Conservation (phyloP, 1,140 invertebrate species). For the Penaeus japonicus region DNA sequence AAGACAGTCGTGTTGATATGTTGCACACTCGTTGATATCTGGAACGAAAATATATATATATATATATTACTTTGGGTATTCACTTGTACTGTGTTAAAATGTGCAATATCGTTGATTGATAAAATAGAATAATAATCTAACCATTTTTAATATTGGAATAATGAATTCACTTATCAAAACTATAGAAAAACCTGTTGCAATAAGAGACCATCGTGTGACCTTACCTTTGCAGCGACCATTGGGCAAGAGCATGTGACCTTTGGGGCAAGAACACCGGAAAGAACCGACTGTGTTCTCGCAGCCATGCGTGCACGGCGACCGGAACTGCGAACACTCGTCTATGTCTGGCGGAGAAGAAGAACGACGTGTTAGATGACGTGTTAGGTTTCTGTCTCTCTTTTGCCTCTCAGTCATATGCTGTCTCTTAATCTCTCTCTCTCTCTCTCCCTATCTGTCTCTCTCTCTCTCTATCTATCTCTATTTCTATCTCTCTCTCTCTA, state of each 20-base stretch:
- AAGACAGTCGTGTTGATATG: conserved; percentile 61
- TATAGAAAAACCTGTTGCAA: neutral
- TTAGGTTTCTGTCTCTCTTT: neutral
- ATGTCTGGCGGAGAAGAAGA: conserved; percentile 73
- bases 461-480: no score
- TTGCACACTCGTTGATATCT: conserved; percentile 63
- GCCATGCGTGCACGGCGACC: conserved; percentile 73
- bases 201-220: neutral
- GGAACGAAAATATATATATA: neutral
- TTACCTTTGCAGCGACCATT: conserved; percentile 56
- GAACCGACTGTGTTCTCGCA: conserved; percentile 91
- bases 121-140: no score
- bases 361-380: neutral
- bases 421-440: neutral
- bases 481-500: no score
- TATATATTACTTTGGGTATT: neutral
- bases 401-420: no score
- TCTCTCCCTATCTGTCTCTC: no score
- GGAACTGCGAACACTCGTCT: conserved; percentile 96
- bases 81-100: neutral
- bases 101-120: neutral
- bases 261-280: conserved; percentile 83
- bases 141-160: neutral
- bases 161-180: neutral
- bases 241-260: conserved; percentile 71